phyloP scores from a whole-genome alignment of 2,113 vertebrate species.

The Chitala chitala region DNA sequence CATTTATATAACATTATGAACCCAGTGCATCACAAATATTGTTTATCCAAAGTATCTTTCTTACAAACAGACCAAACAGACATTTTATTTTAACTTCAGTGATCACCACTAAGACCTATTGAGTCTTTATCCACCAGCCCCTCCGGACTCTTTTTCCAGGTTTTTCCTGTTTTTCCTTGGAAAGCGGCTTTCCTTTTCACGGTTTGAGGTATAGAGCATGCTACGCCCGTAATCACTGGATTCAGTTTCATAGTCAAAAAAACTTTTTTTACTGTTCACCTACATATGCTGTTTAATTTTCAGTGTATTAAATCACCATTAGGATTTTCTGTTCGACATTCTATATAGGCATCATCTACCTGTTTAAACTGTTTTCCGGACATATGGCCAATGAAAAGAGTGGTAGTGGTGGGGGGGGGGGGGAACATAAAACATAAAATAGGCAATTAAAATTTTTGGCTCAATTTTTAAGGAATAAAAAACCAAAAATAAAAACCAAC shows the following conservation, averaged over 20 bases:
- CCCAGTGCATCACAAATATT: too few relatives aligned
- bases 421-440: too few relatives aligned
- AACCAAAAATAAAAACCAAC: not conserved
- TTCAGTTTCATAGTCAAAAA: not conserved
- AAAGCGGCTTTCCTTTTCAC: not conserved
- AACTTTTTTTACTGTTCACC: not conserved
- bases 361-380: not conserved
- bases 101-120: too few relatives aligned
- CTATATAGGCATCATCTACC: not conserved
- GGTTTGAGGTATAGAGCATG: not conserved
- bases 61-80: slow-evolving; percentile 52
- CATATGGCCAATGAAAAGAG: not conserved
- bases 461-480: too few relatives aligned
- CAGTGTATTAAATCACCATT: not conserved
- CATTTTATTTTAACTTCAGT: too few relatives aligned
- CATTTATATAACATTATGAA: slow-evolving; percentile 56
- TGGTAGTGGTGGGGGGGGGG: too few relatives aligned
- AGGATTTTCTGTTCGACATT: not conserved
- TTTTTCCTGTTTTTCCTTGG: too few relatives aligned
- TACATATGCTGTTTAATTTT: not conserved
- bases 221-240: not conserved
- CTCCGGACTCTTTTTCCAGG: too few relatives aligned
- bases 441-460: not conserved
- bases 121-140: too few relatives aligned
- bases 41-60: slow-evolving; percentile 46